phyloP scores from a whole-genome alignment of 2,888 invertebrate genomes.

The Eristalis arbustorum region DNA sequence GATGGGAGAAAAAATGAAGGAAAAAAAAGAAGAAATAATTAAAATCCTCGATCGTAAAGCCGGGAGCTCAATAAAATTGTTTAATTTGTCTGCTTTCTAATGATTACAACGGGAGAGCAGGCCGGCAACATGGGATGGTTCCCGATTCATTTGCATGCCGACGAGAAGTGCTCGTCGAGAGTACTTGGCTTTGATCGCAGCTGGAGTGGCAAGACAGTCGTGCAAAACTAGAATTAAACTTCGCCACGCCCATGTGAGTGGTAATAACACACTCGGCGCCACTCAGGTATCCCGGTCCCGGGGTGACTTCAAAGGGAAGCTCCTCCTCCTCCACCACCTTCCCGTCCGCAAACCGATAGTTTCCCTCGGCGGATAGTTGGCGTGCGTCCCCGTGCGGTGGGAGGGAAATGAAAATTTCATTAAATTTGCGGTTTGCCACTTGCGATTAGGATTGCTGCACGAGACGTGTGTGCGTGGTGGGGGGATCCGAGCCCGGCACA shows the following conservation, averaged over 20 bases:
- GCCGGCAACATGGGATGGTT: not conserved
- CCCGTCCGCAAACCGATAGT: not conserved
- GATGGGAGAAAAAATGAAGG: constrained; percentile 1
- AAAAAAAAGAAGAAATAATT: constrained; percentile 49
- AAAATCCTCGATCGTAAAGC: constrained; percentile 61
- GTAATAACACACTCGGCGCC: constrained; percentile 50
- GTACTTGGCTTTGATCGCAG: constrained; percentile 47
- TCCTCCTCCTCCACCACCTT: not conserved
- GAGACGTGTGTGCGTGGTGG: constrained; percentile 8
- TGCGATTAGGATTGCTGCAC: constrained; percentile 64
- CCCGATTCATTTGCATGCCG: constrained; percentile 49
- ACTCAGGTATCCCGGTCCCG: constrained; percentile 5
- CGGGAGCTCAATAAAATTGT: constrained; percentile 63
- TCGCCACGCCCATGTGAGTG: constrained; percentile 54
- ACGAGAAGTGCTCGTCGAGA: constrained; percentile 13
- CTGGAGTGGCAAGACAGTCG: constrained; percentile 4
- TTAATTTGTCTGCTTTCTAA: constrained; percentile 66
- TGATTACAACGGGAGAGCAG: constrained; percentile 11
- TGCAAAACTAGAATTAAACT: constrained; percentile 53
- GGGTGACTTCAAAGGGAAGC: constrained; percentile 53
- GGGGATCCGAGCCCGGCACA: not conserved
- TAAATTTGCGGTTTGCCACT: constrained; percentile 72
- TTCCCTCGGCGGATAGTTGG: constrained; percentile 44
- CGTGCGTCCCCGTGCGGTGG: not conserved
- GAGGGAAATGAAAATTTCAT: constrained; percentile 66